Base-by-base conservation (phyloP, 2,888 invertebrate genomes). In the Pyrochroa serraticornis region DNA sequence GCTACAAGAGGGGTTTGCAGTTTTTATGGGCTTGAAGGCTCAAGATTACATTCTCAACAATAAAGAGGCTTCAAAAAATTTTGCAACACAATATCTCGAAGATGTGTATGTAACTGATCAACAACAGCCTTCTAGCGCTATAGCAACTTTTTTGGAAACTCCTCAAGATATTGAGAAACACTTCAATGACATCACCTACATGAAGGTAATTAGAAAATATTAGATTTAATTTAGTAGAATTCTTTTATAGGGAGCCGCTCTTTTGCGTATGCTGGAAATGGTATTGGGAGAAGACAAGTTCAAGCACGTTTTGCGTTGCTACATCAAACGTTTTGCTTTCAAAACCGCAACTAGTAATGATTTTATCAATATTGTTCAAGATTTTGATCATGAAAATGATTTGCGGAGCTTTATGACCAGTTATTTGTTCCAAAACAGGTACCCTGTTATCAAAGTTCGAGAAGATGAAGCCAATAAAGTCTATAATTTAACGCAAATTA, bases 371-470 rank as follows among this genome's bases (percentile, higher is more conserved):
- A 84, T 84, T 7, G 76, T 93, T 7, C 84, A 85, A 67, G 79
- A 82, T 0, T 81, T 84, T 47, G 78, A 78, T 35, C 77, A 77
- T 6, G 76, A 80, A 50, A 78, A 86, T 2, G 82, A 82, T 69
- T 71, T 87, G 3, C 79, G 77, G 73, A 82, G 72, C 72, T 82
- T 81, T 52, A 89, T 94, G 88, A 87, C 91, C 71, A 92, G 92
- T 0, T 95, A 93, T 91, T 92, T 92, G 0, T 84, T 84, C 43
- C 93, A 95, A 77, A 91, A 87, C 86, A 93, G 94, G 0, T 89
- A 86, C 67, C 94, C 95, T 0, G 82, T 93, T 0, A 80, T 95
- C 2, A 82, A 79, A 0, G 87, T 92, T 0, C 74, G 73, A 0
- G 80, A 77, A 38, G 77, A 75, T 73, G 37, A 71, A 74, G 61